Evolutionary conservation across 2,888 invertebrate genomes (phyloP), one percentile per base, ranked within the genome.

Genomic region (Junonia oenone): DNA sequence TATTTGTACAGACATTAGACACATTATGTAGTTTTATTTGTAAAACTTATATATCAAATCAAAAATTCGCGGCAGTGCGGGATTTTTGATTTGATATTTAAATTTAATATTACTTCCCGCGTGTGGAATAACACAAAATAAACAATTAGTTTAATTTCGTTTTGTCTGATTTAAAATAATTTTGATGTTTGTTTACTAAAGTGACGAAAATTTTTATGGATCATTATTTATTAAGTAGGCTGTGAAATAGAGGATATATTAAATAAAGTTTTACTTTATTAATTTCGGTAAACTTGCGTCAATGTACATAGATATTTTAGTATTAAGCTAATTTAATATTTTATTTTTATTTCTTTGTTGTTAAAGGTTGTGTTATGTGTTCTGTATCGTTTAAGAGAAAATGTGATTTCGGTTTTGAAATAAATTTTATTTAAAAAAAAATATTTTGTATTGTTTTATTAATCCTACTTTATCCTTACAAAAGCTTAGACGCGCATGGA

Each of bases 331-430:
- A 33, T 46, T 47, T 14, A 48, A 22, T 45, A 33, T 14, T 51
- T 45, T 47, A 22, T 9, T 48, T 47, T 9, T 52, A 46, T 13
- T 45, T 35, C 6, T 17, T 13, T 27, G 13, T 51, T 51, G 45
- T 58, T 58, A 19, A 46, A 27, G 50, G 58, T 58, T 50, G 54
- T 54, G 50, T 58, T 54, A 50, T 53, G 45, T 53, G 49, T 57
- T 51, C 52, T 45, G 17, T 52, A 51, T 31, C 13, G 33, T 37
- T 52, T 48, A 50, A 40, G 27, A 19, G 8, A 38, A 31, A 19
- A 13, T 15, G 3, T 14, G 13, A 35, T 31, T 31, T 31, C 8
- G 31, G 45, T 31, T 29, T 29, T 5, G 14, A 29, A 51, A 52
- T 52, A 52, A 35, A 52, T 19, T 19, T 52, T 45, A 45, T 45